phyloP scores from a whole-genome alignment of 2,888 invertebrate genomes.

The Tenodera sinensis region DNA sequence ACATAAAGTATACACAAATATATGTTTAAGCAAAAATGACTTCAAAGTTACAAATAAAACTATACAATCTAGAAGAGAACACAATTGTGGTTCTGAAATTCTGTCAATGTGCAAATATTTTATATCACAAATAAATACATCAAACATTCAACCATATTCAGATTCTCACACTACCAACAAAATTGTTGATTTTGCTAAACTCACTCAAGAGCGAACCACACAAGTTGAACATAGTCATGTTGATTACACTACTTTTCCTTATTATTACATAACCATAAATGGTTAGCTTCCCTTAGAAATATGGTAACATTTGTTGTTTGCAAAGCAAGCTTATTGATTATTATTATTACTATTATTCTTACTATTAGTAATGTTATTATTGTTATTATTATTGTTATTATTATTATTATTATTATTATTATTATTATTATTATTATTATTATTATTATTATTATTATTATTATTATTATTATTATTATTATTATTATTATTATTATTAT shows the following conservation, averaged over 20 bases:
- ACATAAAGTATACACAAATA: constrained; percentile 18
- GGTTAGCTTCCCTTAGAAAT: neutral
- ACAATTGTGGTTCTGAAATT: constrained; percentile 24
- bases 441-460: no score
- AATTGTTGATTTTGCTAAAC: neutral
- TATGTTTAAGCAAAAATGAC: neutral
- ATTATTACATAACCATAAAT: neutral
- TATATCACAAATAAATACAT: constrained; percentile 31
- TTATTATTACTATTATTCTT: no score
- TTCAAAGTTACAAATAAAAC: constrained; percentile 15
- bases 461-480: no score
- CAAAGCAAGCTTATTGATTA: neutral
- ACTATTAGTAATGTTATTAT: no score
- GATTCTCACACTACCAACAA: neutral
- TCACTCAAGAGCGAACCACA: neutral
- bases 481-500: no score
- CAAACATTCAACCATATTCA: constrained; percentile 13
- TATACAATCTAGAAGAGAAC: constrained; percentile 21
- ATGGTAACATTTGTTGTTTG: neutral
- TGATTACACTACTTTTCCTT: neutral
- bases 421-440: no score
- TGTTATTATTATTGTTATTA: no score
- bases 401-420: no score
- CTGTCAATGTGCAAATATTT: constrained; percentile 18
- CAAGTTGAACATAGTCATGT: neutral